These are phyloP conservation scores for Gymnocephalus cernua DNA, from an alignment of 2,113 vertebrate species.

Conservation along the genomic window DNA sequence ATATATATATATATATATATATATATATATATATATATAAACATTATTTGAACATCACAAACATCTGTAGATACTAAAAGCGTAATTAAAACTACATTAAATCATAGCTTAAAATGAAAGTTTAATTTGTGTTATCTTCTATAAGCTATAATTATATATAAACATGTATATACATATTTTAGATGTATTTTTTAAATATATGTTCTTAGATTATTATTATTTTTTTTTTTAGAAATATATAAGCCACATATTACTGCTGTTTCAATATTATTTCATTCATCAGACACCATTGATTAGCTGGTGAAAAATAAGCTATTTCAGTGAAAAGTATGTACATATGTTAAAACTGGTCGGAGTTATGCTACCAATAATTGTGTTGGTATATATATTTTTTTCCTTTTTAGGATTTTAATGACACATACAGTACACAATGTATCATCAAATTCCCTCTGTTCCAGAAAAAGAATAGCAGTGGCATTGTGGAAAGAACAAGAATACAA, in stretches of 20 bases:
- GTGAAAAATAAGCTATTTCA: not conserved
- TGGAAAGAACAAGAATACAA: not conserved
- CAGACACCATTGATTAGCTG: not conserved
- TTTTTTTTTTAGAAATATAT: not conserved
- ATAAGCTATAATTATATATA: too few species aligned
- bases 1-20: too few species aligned
- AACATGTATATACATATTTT: too few species aligned
- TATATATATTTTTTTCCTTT: rapidly evolving
- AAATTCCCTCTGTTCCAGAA: not conserved
- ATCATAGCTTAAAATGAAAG: too few species aligned
- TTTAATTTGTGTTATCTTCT: too few species aligned
- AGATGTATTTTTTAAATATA: too few species aligned
- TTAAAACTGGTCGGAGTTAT: not conserved
- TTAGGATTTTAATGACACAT: not conserved
- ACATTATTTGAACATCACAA: too few species aligned
- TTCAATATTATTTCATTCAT: not conserved
- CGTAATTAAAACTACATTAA: too few species aligned
- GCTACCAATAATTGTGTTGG: not conserved
- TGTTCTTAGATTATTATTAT: too few species aligned
- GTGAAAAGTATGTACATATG: not conserved
- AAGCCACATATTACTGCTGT: not conserved
- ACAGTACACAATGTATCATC: not conserved
- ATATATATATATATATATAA: too few species aligned
- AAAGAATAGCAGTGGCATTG: too few species aligned
- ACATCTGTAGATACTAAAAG: too few species aligned